These are phyloP conservation scores for Steinernema khuongi DNA, from an alignment of 1,140 invertebrate species.

Conservation along the genomic window DNA sequence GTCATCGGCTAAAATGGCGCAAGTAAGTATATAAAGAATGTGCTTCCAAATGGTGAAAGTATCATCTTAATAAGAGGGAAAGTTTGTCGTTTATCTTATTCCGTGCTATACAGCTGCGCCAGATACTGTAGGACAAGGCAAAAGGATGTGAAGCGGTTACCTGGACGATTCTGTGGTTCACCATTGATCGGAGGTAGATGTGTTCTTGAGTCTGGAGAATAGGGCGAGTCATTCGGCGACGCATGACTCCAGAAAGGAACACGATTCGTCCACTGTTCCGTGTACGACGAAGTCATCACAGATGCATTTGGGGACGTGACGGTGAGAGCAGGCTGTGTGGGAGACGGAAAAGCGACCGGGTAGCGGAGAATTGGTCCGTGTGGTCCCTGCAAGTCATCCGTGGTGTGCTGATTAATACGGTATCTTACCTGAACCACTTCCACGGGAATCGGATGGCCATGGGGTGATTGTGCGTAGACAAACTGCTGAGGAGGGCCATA, in stretches of 20 bases:
- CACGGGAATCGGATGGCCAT: constrained; percentile 4
- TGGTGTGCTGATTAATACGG: background rate
- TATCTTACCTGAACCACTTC: constrained; percentile 2
- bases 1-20: too few relatives aligned
- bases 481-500: constrained; percentile 5
- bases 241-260: background rate
- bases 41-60: background rate
- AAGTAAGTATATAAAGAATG: too few relatives aligned
- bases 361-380: background rate
- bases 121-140: too few relatives aligned
- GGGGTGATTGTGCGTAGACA: background rate
- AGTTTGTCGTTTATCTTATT: too few relatives aligned
- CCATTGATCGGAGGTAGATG: constrained; percentile 7
- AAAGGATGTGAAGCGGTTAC: background rate
- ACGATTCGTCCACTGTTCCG: constrained; percentile 1
- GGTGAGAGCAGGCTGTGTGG: background rate
- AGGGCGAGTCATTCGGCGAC: background rate
- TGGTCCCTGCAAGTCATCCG: background rate
- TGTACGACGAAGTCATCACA: background rate
- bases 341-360: background rate
- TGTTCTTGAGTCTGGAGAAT: background rate
- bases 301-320: background rate
- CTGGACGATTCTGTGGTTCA: background rate
- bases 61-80: too few relatives aligned
- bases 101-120: too few relatives aligned